Percentiles rank a stretch among this genome's conserved stretches.
phyloP scores from a whole-genome alignment of 2,888 invertebrate genomes.

The Leistus spinibarbis region DNA sequence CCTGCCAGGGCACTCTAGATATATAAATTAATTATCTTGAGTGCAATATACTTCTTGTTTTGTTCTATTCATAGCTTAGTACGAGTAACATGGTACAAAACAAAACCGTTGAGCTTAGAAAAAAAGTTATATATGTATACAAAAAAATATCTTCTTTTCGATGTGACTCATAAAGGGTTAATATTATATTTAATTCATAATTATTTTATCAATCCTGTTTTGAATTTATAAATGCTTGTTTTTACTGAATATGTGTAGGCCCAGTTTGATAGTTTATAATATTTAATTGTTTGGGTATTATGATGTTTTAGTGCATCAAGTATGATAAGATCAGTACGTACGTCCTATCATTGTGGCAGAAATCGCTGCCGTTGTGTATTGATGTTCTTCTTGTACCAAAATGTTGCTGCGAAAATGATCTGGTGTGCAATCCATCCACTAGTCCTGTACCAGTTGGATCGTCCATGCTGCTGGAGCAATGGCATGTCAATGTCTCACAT shows the following conservation, averaged over 20 bases:
- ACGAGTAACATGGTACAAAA: too few relatives aligned
- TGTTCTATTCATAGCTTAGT: too few relatives aligned
- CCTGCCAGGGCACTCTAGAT: too few relatives aligned
- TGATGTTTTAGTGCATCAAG: conserved; percentile 60
- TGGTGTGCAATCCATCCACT: conserved; percentile 48
- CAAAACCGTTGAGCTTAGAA: too few relatives aligned
- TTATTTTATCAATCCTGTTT: not conserved
- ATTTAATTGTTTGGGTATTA: not conserved
- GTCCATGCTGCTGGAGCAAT: conserved; percentile 76
- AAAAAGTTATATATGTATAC: not conserved
- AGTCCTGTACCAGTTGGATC: conserved; percentile 59
- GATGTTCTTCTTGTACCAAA: conserved; percentile 79
- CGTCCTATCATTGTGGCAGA: conserved; percentile 70
- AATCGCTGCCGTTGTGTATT: conserved; percentile 76
- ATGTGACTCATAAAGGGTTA: not conserved
- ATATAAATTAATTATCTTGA: too few relatives aligned
- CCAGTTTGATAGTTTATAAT: not conserved
- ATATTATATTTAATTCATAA: not conserved
- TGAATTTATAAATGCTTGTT: not conserved
- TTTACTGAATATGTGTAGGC: not conserved
- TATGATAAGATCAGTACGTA: conserved; percentile 61
- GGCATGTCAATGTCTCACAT: conserved; percentile 74
- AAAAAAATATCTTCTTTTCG: not conserved
- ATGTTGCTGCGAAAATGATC: conserved; percentile 62
- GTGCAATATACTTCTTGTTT: too few relatives aligned